These are phyloP conservation scores for Gibbula magus DNA, from an alignment of 2,888 invertebrate genomes.

Conservation along the genomic window DNA sequence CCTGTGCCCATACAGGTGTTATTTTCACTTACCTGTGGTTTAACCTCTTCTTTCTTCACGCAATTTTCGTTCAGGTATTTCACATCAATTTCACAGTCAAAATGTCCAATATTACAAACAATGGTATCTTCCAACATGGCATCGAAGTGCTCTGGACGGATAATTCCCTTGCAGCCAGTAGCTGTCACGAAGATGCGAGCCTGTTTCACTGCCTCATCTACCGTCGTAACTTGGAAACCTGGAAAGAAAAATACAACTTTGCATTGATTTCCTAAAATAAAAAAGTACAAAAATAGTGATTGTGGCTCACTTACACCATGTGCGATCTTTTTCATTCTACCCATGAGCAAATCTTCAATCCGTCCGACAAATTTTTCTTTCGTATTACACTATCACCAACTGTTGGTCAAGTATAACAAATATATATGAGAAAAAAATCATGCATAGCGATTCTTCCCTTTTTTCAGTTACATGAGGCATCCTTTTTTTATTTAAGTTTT, in stretches of 20 bases:
- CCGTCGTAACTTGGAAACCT: constrained; percentile 86
- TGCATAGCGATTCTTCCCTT: too few species aligned
- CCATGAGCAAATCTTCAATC: too few species aligned
- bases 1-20: not conserved
- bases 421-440: too few species aligned
- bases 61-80: constrained; percentile 95
- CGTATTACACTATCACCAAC: too few species aligned
- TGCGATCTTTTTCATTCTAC: too few species aligned
- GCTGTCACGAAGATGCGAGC: constrained; percentile 98
- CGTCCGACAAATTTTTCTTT: too few species aligned
- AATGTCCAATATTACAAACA: constrained; percentile 99
- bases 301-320: too few species aligned
- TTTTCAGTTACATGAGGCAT: too few species aligned
- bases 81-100: constrained; percentile 98
- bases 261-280: not conserved
- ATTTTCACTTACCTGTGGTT: constrained; percentile 87
- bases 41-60: constrained; percentile 90
- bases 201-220: constrained; percentile 93
- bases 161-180: constrained; percentile 96
- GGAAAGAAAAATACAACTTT: constrained; percentile 35
- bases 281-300: not conserved
- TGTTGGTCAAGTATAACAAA: too few species aligned
- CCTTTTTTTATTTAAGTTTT: too few species aligned
- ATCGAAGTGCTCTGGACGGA: constrained; percentile 89
- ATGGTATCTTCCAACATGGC: constrained; percentile 97